These are phyloP conservation scores for Callitettix versicolor DNA, from an alignment of 1,140 invertebrate genomes.

Conservation along the genomic window DNA sequence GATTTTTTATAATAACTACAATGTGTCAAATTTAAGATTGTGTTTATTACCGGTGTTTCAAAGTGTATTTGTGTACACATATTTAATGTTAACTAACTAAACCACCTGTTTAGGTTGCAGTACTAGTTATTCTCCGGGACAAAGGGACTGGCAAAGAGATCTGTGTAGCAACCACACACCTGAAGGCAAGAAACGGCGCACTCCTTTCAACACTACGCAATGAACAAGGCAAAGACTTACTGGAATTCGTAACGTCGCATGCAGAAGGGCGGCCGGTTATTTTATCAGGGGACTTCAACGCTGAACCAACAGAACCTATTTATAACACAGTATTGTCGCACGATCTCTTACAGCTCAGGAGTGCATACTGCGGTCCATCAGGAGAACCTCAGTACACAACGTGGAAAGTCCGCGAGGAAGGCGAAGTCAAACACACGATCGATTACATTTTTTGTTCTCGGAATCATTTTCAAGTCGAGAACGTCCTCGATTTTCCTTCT, in stretches of 20 bases:
- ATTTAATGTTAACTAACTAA: too few species aligned
- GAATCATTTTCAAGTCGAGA: constrained; percentile 43
- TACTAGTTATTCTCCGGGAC: constrained; percentile 45
- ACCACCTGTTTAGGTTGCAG: constrained; percentile 46
- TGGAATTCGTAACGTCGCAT: constrained; percentile 45
- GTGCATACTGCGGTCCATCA: constrained; percentile 34
- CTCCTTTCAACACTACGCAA: constrained; percentile 56
- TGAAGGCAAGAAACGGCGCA: constrained; percentile 63
- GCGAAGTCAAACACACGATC: constrained; percentile 61
- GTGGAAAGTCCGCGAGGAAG: constrained; percentile 60
- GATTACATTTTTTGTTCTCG: constrained; percentile 67
- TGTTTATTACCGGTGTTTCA: too few species aligned
- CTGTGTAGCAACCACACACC: constrained; percentile 61
- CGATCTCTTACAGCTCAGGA: constrained; percentile 32
- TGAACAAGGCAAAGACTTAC: constrained; percentile 62
- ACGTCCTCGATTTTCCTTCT: constrained; percentile 51
- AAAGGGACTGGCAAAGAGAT: constrained; percentile 44
- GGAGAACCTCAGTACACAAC: constrained; percentile 61
- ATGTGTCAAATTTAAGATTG: too few species aligned
- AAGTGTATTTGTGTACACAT: too few species aligned
- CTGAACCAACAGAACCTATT: constrained; percentile 60
- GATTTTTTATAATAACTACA: too few species aligned
- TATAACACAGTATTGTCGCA: constrained; percentile 46
- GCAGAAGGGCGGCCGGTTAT: constrained; percentile 45
- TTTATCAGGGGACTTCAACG: constrained; percentile 71